Evolutionary conservation across 2,888 invertebrate species (phyloP), one percentile per base, ranked within the genome.

Genomic region (Lithophane semibrunnea): DNA sequence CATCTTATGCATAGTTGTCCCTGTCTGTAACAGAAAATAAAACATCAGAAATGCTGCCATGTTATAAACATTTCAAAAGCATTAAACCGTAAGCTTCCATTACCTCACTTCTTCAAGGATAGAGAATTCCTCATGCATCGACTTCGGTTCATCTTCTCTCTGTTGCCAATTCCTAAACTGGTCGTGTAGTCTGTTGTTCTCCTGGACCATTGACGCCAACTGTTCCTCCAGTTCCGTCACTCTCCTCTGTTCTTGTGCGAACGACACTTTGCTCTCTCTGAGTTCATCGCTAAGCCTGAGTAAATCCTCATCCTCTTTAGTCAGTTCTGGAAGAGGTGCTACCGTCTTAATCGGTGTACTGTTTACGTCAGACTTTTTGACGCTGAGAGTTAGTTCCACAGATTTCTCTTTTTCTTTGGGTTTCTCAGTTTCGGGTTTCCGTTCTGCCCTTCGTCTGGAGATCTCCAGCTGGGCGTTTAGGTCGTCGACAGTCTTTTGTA

Each of bases 31-130:
- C 24, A 56, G 60, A 75, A 68, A 86, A 69, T 7, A n/a, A 37
- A 63, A 47, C 4, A 37, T 71, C 21, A 67, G 49, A 54, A 70
- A 67, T 69, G 5, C 21, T 71, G 42, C 7, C 3, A 42, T 29
- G 0, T 13, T 52, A 52, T 18, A 44, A 24, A 18, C 5, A 56
- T n/a, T 69, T 58, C 16, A 2, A 16, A 61, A 54, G 16, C 1
- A 54, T 24, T 4, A 37, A 47, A 24, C 52, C 49, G 12, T 21
- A 49, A 63, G 42, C 52, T 42, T 70, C 47, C 84, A 93, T 93
- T 96, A 98, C 98, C 98, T 97, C 87, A 98, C 98, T 98, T 98
- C 98, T 92, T 98, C 98, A 88, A 98, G 97, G 85, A 98, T 98
- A 74, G 97, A 98, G 90, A 98, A 97, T 93, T 98, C 98, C 90